phyloP scores from a whole-genome alignment of 2,888 invertebrate species.

The Lutraria lutraria region DNA sequence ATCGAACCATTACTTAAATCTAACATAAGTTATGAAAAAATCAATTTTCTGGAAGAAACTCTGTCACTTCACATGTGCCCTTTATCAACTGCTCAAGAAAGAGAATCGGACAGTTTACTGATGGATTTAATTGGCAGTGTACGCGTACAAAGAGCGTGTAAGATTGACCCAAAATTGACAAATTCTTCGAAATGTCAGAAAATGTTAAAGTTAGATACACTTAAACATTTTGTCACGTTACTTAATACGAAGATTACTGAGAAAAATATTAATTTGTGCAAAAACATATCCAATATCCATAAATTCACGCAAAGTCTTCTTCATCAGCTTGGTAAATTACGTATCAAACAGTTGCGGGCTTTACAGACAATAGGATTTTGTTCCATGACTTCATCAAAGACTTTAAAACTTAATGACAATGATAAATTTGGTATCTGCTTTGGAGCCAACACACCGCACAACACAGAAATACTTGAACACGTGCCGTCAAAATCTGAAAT shows the following conservation, averaged over 20 bases:
- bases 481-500: slow-evolving; percentile 71
- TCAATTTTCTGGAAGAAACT: slow-evolving; percentile 68
- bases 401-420: slow-evolving; percentile 46
- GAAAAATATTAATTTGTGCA: slow-evolving; percentile 12
- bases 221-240: not conserved
- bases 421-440: slow-evolving; percentile 75
- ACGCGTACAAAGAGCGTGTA: slow-evolving; percentile 49
- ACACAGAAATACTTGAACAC: slow-evolving; percentile 72
- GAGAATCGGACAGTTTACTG: slow-evolving; percentile 68
- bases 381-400: slow-evolving; percentile 72
- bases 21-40: slow-evolving; percentile 59
- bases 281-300: not conserved
- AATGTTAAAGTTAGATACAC: slow-evolving; percentile 2
- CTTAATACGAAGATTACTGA: not conserved
- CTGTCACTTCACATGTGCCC: slow-evolving; percentile 77
- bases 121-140: slow-evolving; percentile 46
- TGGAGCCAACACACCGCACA: slow-evolving; percentile 76
- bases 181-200: slow-evolving; percentile 25
- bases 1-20: slow-evolving; percentile 70
- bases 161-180: slow-evolving; percentile 23
- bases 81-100: slow-evolving; percentile 69
- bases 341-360: slow-evolving; percentile 68
- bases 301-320: slow-evolving; percentile 50
- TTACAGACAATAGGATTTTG: slow-evolving; percentile 78
- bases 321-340: slow-evolving; percentile 61